Evolutionary conservation across 2,797 vertebrate genomes (phyloP).

Genomic region (Characodon lateralis): DNA sequence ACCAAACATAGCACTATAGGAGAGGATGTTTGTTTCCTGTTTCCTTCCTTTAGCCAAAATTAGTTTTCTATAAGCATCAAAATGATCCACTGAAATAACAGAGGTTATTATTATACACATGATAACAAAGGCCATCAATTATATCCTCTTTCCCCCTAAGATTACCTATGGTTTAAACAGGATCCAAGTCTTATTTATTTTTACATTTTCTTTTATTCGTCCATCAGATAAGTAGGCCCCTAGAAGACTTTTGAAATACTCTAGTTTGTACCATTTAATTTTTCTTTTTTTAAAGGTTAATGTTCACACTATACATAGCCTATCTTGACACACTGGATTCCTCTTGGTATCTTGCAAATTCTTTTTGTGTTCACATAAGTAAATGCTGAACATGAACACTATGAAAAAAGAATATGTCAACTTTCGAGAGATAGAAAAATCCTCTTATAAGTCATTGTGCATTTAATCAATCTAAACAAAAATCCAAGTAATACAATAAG

Average conservation of each 20-base stretch:
- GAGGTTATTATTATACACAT: not conserved
- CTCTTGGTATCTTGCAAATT: not conserved
- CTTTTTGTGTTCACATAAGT: not conserved
- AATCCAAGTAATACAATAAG: not conserved
- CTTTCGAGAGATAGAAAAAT: not conserved
- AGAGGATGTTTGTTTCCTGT: not conserved
- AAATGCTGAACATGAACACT: not conserved
- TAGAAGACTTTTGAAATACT: not conserved
- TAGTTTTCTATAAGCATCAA: conserved; percentile 2
- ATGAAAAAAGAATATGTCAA: no score
- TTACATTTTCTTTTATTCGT: not conserved
- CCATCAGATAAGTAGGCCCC: not conserved
- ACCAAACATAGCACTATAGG: conserved; percentile 6
- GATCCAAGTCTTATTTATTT: not conserved
- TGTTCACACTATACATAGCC: not conserved
- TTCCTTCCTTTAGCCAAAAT: conserved; percentile 1
- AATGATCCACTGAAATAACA: not conserved
- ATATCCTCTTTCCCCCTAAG: not conserved
- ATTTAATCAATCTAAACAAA: not conserved
- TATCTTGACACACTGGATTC: not conserved
- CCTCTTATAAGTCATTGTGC: not conserved
- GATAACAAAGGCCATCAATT: not conserved
- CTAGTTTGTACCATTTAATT: not conserved
- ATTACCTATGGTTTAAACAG: not conserved
- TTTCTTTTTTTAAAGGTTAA: conserved; percentile 1